A percentile compares a stretch with the other conserved stretches of the same genome.
Conservation (phyloP, 2,888 invertebrate genomes). For the Trichogramma dendrolimi region DNA sequence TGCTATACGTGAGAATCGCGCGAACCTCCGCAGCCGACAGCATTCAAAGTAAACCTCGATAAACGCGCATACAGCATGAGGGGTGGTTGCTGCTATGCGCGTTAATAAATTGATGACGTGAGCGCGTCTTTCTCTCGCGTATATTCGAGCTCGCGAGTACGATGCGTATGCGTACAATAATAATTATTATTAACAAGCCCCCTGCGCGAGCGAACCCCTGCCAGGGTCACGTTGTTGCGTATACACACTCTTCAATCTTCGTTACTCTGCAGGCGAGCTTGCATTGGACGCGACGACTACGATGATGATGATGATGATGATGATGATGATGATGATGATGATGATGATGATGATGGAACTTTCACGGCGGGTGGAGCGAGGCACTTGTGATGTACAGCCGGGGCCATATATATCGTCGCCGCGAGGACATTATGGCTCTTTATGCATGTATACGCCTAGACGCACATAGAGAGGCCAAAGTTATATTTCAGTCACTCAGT, state of each 20-base stretch:
- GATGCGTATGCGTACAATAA: conserved; percentile 10
- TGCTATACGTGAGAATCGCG: too few relatives aligned
- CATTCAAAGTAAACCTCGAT: too few relatives aligned
- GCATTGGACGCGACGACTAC: conserved; percentile 11
- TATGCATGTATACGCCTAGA: too few relatives aligned
- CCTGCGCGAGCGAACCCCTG: conserved; percentile 11
- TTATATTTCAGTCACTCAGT: too few relatives aligned
- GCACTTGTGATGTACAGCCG: too few relatives aligned
- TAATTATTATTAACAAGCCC: conserved; percentile 30
- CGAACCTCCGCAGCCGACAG: too few relatives aligned
- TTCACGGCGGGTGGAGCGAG: too few relatives aligned
- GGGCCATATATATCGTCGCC: neutral
- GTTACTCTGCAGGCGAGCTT: conserved; percentile 25
- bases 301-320: neutral
- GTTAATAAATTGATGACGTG: conserved; percentile 31
- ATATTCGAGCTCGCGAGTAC: too few relatives aligned
- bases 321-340: neutral
- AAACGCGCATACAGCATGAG: neutral
- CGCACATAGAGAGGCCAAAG: too few relatives aligned
- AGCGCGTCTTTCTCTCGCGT: too few relatives aligned
- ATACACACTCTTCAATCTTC: conserved; percentile 34
- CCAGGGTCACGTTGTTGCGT: neutral
- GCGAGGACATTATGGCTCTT: neutral
- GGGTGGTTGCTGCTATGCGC: neutral
- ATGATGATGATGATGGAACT: conserved; percentile 17